Percentiles rank a stretch among this genome's conserved stretches.
phyloP scores from a whole-genome alignment of 1,140 invertebrate genomes.

The Stratiolaelaps scimitus region DNA sequence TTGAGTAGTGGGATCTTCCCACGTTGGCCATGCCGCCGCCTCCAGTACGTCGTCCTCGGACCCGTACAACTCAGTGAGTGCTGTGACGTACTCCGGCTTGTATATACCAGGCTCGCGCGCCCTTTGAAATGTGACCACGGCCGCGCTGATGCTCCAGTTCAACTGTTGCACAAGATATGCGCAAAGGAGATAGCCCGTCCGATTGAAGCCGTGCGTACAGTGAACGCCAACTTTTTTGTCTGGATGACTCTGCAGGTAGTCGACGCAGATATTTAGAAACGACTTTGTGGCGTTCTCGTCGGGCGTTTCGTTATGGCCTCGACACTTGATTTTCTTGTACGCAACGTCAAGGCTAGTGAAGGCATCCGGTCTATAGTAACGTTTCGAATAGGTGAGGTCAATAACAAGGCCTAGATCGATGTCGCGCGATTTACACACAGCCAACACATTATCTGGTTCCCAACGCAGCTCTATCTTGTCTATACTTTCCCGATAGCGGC shows the following conservation, averaged over 20 bases:
- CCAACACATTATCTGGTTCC: background rate
- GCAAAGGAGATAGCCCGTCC: constrained; percentile 83
- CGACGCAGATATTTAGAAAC: background rate
- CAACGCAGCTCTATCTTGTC: background rate
- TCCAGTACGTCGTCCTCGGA: constrained; percentile 52
- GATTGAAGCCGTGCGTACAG: constrained; percentile 97
- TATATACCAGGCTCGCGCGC: constrained; percentile 52
- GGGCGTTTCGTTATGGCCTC: background rate
- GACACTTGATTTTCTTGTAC: background rate
- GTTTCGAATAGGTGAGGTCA: background rate
- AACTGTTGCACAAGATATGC: constrained; percentile 73
- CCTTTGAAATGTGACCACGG: constrained; percentile 58
- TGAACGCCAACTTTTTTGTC: constrained; percentile 54
- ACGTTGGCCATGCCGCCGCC: constrained; percentile 54
- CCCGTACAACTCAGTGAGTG: constrained; percentile 53
- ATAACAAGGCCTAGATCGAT: background rate
- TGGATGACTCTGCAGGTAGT: background rate
- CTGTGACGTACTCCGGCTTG: constrained; percentile 52
- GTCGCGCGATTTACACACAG: background rate
- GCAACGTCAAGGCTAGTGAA: background rate
- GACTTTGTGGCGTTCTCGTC: background rate
- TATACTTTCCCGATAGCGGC: background rate
- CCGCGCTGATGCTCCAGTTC: constrained; percentile 57
- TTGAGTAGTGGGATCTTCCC: constrained; percentile 50
- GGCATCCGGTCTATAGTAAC: background rate